Percentiles rank a stretch among this genome's conserved stretches.
Conservation (phyloP, 2,113 vertebrate genomes). For the Ahaetulla prasina region DNA sequence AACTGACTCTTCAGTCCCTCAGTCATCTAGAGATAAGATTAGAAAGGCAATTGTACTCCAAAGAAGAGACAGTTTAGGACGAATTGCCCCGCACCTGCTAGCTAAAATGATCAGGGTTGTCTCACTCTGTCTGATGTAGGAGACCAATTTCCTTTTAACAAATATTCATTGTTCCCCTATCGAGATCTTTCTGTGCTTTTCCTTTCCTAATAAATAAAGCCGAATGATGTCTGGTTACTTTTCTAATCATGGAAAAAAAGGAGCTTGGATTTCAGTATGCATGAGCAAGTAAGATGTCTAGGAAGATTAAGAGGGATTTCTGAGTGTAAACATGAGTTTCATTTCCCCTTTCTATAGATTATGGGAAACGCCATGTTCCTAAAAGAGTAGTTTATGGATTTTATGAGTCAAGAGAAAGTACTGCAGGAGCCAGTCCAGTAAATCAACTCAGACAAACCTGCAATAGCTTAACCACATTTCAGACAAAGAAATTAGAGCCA, state of each 20-base stretch:
- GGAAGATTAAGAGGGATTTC: conserved; percentile 36
- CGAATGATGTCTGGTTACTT: conserved; percentile 25
- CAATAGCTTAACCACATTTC: conserved; percentile 61
- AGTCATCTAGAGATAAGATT: background rate
- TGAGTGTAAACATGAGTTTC: conserved; percentile 37
- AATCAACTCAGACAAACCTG: conserved; percentile 54
- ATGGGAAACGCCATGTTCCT: conserved; percentile 45
- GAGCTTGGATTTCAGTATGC: conserved; percentile 59
- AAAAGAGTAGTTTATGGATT: conserved; percentile 56
- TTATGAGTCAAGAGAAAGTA: conserved; percentile 68
- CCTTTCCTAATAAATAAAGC: background rate
- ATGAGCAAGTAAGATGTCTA: conserved; percentile 55
- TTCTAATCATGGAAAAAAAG: conserved; percentile 43
- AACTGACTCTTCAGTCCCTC: background rate
- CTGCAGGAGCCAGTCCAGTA: conserved; percentile 37
- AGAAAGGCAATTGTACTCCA: background rate
- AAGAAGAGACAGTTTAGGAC: background rate
- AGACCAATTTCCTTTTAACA: background rate
- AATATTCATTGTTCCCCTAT: background rate
- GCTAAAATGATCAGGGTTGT: background rate
- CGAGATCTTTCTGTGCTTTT: background rate
- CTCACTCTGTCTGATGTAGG: background rate
- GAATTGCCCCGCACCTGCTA: background rate
- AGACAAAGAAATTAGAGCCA: conserved; percentile 59
- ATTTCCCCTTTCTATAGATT: conserved; percentile 29